Base-by-base conservation (phyloP, 64 coral and sea anemone species). In the Cladopsammia gracilis region DNA sequence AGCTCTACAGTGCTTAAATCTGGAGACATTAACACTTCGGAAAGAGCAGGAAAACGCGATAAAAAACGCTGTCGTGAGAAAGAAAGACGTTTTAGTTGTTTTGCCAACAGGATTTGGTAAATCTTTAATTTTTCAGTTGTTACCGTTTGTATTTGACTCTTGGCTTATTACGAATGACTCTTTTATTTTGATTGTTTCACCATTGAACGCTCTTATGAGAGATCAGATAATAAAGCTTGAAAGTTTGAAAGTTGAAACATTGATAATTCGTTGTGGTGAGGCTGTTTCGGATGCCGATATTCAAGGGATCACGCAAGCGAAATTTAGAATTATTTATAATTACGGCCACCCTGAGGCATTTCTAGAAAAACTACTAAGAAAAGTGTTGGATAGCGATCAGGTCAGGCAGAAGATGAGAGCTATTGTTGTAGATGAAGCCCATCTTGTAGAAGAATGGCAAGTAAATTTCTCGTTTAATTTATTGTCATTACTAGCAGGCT, bases 111-210 rank as follows among this genome's bases (percentile, higher is more conserved):
- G 85, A 48, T 88, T 72, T 73, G 48, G 85, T 5, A 88, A 91
- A 57, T 91, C 89, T 34, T 69, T 91, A 22, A 91, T 91, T 69
- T 91, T 82, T 52, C 89, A 91, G 56, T 5, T 91, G 34, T 91
- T 91, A 58, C 76, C 89, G 20, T 48, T 48, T 60, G 78, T 71
- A 23, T 70, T 70, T 25, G 65, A 91, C 68, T 86, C 66, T 20
- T 70, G 66, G 66, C 66, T 70, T n/a, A 9, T 6, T 24, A 24
- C 20, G 7, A 70, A 24, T 23, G 23, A 25, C 5, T 70, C 66
- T 70, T n/a, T 70, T 10, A 66, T 66, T 66, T 66, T 66, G 62
- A 14, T 66, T 66, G 62, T 66, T 66, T 66, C 62, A 20, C 62
- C 62, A 20, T 66, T 66, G 16, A 66, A 66, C 62, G 62, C 62